These are phyloP conservation scores for Araneus ventricosus DNA, from an alignment of 1,140 invertebrate genomes.

Conservation along the genomic window DNA sequence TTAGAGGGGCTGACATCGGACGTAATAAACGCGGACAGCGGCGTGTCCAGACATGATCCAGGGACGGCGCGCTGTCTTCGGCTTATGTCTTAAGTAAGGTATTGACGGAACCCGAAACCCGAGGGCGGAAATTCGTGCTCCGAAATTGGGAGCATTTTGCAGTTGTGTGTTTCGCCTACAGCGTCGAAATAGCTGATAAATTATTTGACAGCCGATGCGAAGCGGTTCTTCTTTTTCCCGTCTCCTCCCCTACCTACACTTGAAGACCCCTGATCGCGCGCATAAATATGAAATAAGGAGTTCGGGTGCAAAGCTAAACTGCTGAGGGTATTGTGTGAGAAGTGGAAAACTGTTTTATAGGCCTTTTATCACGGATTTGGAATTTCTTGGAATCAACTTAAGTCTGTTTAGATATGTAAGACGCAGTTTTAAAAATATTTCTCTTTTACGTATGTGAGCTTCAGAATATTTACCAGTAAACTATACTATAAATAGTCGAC, in stretches of 20 bases:
- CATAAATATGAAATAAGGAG: constrained; percentile 1
- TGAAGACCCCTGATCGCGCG: neutral
- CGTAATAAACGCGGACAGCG: too few relatives aligned
- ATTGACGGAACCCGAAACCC: too few relatives aligned
- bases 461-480: too few relatives aligned
- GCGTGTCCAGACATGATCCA: too few relatives aligned
- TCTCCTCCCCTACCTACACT: neutral
- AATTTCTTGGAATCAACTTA: neutral
- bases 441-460: too few relatives aligned
- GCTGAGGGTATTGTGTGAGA: neutral
- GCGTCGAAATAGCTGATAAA: neutral
- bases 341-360: neutral
- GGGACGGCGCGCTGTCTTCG: too few relatives aligned
- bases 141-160: neutral
- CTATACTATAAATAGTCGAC: too few relatives aligned
- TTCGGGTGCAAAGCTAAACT: neutral
- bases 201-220: neutral
- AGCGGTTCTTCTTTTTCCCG: neutral
- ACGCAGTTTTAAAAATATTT: neutral
- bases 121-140: too few relatives aligned
- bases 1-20: too few relatives aligned
- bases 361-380: neutral
- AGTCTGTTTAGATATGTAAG: neutral
- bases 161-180: neutral
- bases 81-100: too few relatives aligned